These are phyloP conservation scores for Naja naja DNA, from an alignment of 2,113 vertebrate species.

Conservation along the genomic window DNA sequence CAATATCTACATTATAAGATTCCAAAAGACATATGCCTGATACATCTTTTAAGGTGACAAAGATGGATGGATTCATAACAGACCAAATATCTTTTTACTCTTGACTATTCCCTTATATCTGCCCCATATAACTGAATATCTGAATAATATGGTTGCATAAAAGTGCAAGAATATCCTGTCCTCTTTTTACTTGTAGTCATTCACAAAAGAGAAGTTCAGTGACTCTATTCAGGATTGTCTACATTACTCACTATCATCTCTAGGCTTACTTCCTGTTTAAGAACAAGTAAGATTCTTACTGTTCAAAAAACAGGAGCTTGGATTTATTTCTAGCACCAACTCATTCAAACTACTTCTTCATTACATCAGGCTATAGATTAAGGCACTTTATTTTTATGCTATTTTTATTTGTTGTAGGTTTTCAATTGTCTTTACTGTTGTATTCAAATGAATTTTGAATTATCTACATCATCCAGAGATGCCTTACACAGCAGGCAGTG, in stretches of 20 bases:
- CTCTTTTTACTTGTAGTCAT: not conserved
- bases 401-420: not conserved
- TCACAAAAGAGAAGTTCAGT: not conserved
- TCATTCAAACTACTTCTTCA: not conserved
- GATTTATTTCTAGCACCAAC: not conserved
- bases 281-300: not conserved
- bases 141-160: not conserved
- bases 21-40: not conserved
- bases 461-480: not conserved
- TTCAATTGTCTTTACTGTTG: not conserved
- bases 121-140: not conserved
- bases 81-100: not conserved
- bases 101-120: not conserved
- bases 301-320: not conserved
- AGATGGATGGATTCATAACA: not conserved
- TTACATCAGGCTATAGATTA: not conserved
- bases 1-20: not conserved
- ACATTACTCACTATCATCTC: not conserved
- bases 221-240: not conserved
- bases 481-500: not conserved
- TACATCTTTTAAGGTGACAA: not conserved
- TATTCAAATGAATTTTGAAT: not conserved
- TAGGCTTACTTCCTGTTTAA: not conserved
- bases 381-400: not conserved
- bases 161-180: not conserved